Evolutionary conservation across 2,888 invertebrate species (phyloP), one percentile per base, ranked within the genome.

Genomic region (Apantesis nais): DNA sequence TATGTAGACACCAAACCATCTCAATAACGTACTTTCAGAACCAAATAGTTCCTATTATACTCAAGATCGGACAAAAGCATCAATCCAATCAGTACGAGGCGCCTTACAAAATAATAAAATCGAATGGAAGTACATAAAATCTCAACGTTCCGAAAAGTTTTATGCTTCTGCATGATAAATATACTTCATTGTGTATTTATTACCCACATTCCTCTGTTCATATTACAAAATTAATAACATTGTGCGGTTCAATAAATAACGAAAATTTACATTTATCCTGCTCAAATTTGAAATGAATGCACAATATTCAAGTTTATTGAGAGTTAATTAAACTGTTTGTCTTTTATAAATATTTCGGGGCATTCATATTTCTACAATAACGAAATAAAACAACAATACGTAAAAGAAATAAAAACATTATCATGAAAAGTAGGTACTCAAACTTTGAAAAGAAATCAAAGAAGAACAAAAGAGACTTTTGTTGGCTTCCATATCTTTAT

Each of bases 31-130:
- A 74, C 68, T 71, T 75, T 74, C 70, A 73, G 71, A 74, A 68
- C 74, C 72, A 71, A 77, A 80, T 75, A 78, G 80, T 75, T 76
- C 65, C 44, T 78, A 79, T 78, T 76, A 73, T 55, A 72, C 16
- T 63, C 64, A 72, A 37, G 44, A 70, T 72, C 65, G 71, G 66
- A 72, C 65, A 70, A 71, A 72, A 74, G 71, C 71, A 74, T 67
- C 67, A 62, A 69, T 65, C 76, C 78, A 79, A 80, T 78, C 79
- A 75, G 70, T 64, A 60, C 37, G 61, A 62, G n/a, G 22, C n/a
- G 62, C 41, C 64, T 74, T 62, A 66, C 72, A 67, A 76, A 76
- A 74, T 73, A 78, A 74, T 76, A 82, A 78, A 76, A 71, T 61
- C 71, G 73, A 74, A 70, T 66, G 25, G 41, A 41, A 61, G 70